Evolutionary conservation across 2,888 invertebrate genomes (phyloP).

Genomic region (Acanthosepion lycidas): DNA sequence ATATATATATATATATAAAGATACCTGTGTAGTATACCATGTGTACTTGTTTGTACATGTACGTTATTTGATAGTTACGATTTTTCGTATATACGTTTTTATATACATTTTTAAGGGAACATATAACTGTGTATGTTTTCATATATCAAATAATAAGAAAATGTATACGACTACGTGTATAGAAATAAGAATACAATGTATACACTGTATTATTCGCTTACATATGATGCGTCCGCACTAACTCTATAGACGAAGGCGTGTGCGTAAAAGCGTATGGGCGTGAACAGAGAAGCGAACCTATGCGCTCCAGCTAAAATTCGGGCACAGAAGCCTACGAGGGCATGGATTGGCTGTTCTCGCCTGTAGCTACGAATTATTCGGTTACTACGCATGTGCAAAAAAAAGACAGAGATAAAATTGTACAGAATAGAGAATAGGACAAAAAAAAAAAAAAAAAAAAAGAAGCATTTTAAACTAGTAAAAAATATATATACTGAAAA

Average conservation of each 20-base stretch:
- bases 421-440: not conserved
- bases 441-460: not conserved
- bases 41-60: not conserved
- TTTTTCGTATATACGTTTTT: not conserved
- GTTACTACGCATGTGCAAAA: not conserved
- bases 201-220: not conserved
- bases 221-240: not conserved
- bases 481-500: not conserved
- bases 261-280: not conserved
- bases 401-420: no score
- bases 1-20: no score
- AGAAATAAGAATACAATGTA: not conserved
- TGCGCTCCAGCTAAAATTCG: not conserved
- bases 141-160: not conserved
- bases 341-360: not conserved
- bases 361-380: constrained; percentile 33
- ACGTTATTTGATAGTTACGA: not conserved
- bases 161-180: not conserved
- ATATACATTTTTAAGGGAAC: not conserved
- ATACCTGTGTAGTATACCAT: no score
- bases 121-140: not conserved
- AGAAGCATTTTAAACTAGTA: no score
- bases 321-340: not conserved
- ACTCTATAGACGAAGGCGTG: not conserved
- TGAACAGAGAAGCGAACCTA: not conserved